Evolutionary conservation across 1,140 invertebrate genomes (phyloP).

Genomic region (Acyrthosiphon pisum): DNA sequence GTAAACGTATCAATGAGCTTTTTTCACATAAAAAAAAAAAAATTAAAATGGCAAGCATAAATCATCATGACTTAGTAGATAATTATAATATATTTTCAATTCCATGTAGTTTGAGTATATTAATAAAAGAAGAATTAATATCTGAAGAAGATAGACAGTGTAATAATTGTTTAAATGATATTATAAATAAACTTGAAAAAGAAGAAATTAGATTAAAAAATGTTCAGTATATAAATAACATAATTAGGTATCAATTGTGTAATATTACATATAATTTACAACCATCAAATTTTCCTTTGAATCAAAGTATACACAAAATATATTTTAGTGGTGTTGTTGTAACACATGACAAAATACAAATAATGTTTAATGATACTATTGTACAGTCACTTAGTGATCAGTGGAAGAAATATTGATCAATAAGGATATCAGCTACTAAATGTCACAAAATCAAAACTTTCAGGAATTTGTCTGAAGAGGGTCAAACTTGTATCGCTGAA

Average conservation of each 20-base stretch:
- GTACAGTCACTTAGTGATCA: not conserved
- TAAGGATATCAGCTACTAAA: not conserved
- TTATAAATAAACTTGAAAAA: slow-evolving; percentile 8
- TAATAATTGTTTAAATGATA: not conserved
- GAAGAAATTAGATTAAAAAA: not conserved
- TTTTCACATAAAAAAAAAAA: slow-evolving; percentile 5
- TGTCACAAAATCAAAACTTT: not conserved
- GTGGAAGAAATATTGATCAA: not conserved
- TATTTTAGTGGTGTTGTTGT: slow-evolving; percentile 1
- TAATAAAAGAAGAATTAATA: slow-evolving; percentile 19
- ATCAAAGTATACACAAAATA: slow-evolving; percentile 13
- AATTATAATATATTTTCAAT: slow-evolving; percentile 10
- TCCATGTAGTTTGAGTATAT: slow-evolving; percentile 16
- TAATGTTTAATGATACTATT: slow-evolving; percentile 1
- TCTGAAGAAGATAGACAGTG: slow-evolving; percentile 11
- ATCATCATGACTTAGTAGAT: not conserved
- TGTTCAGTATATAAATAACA: not conserved
- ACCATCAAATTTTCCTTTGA: not conserved
- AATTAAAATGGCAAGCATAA: not conserved
- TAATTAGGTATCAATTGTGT: slow-evolving; percentile 8
- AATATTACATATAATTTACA: slow-evolving; percentile 22
- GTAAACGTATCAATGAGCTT: not conserved
- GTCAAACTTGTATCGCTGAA: not conserved
- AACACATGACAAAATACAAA: slow-evolving; percentile 5
- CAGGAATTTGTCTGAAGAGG: not conserved